These are phyloP conservation scores for Patiria pectinifera DNA, from an alignment of 53 echinoderm and acorn worm species.

Conservation along the genomic window DNA sequence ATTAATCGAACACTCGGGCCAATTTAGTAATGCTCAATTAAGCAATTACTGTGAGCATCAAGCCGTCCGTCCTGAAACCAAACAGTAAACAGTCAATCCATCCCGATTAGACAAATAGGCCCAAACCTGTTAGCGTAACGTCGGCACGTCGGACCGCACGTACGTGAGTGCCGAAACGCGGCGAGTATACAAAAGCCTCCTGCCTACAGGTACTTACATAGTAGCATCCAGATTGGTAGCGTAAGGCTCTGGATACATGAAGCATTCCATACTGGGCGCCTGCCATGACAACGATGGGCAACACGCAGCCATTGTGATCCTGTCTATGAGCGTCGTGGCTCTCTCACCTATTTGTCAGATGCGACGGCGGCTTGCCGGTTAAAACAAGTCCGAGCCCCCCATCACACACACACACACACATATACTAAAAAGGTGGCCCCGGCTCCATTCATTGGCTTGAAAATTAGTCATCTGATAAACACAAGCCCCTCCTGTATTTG, in stretches of 20 bases:
- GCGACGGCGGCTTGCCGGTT: conserved; percentile 27
- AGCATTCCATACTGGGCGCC: conserved; percentile 67
- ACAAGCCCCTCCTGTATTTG: conserved; percentile 53
- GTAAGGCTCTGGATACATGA: conserved; percentile 69
- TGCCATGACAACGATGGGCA: conserved; percentile 59
- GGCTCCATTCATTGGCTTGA: conserved; percentile 68
- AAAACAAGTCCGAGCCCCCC: conserved; percentile 32
- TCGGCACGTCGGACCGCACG: conserved; percentile 19
- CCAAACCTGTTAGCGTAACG: conserved; percentile 31
- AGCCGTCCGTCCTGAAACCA: not conserved
- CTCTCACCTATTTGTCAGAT: conserved; percentile 22
- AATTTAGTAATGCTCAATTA: not conserved
- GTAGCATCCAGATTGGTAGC: conserved; percentile 66
- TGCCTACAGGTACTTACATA: conserved; percentile 51
- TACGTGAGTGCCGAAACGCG: conserved; percentile 9
- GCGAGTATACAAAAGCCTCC: not conserved
- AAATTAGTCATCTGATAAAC: conserved; percentile 76
- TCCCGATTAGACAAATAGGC: not conserved
- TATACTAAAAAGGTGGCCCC: conserved; percentile 57
- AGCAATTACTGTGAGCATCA: not conserved
- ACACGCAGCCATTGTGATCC: conserved; percentile 49
- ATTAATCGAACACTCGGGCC: not conserved
- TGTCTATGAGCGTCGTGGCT: not conserved
- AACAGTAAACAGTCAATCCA: conserved; percentile 3
- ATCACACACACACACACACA: conserved; percentile 25